A percentile compares a stretch with the other conserved stretches of the same genome.
These are phyloP conservation scores for Drosophila nr. medialis DNA, from an alignment of 2,888 invertebrate genomes.

Conservation along the genomic window DNA sequence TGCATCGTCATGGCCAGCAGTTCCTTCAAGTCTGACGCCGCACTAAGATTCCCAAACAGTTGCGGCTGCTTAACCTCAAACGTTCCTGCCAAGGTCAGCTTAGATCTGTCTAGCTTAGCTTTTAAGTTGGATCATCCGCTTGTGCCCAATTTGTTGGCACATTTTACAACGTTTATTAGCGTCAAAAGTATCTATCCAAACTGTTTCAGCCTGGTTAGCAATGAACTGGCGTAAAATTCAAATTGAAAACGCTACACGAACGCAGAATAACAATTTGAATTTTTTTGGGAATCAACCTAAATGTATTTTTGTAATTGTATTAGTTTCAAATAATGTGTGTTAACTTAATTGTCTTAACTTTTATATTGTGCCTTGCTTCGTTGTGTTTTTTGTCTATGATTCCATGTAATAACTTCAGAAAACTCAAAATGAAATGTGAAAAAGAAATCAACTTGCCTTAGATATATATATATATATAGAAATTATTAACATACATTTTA, in stretches of 20 bases:
- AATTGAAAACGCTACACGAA: background rate
- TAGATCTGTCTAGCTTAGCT: constrained; percentile 22
- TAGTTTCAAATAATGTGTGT: constrained; percentile 32
- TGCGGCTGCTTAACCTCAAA: constrained; percentile 46
- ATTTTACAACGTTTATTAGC: background rate
- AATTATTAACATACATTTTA: background rate
- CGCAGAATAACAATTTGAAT: background rate
- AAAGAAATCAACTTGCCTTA: constrained; percentile 5
- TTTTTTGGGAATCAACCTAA: constrained; percentile 20
- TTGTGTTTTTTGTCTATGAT: constrained; percentile 1
- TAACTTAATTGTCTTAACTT: constrained; percentile 27
- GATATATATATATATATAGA: background rate
- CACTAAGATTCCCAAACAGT: constrained; percentile 21
- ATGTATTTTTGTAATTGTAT: constrained; percentile 37
- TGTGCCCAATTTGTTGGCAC: constrained; percentile 10
- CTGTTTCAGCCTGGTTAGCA: background rate
- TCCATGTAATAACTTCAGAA: constrained; percentile 38
- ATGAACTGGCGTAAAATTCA: background rate
- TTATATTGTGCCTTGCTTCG: constrained; percentile 28
- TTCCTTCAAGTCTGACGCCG: constrained; percentile 54
- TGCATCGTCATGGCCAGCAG: constrained; percentile 1
- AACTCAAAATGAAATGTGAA: constrained; percentile 17
- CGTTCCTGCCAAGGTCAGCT: constrained; percentile 57
- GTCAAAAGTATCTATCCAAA: background rate
- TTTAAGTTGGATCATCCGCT: background rate